Evolutionary conservation across 2,113 vertebrate species (phyloP), one percentile per base, ranked within the genome.

Genomic region (Oostethus manadensis): DNA sequence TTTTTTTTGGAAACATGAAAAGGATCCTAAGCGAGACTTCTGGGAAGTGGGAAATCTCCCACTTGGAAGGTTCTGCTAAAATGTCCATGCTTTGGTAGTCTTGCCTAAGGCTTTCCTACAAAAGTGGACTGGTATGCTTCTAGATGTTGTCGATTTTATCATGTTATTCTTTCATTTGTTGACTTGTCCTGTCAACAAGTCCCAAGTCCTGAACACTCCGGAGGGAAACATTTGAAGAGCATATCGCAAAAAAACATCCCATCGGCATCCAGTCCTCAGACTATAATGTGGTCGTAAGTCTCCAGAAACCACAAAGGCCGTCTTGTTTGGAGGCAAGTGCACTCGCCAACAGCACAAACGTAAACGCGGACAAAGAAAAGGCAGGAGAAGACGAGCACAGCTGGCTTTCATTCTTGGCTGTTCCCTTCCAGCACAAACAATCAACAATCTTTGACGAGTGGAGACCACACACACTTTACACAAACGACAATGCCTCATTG

Each of bases 401-500:
- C 70, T 79, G 80, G 61, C 48, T 63, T 76, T 66, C 49, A 77
- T 77, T 83, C 68, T 58, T 53, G 56, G 23, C 58, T 21, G 38
- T 50, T 61, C 43, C 66, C 45, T 57, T 68, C 63, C 65, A 72
- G 55, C 38, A 58, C 26, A 66, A 68, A 56, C 23, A 3, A 67
- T 64, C 53, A 62, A 56, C 11, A 13, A 4, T 13, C 13, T 14
- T 13, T 14, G 38, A 42, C 38, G 14, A 13, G 38, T 42, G 38
- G 38, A 42, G 38, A 42, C 38, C 38, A 42, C 38, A 42, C 38
- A 14, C 38, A 38, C 35, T 38, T 38, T 38, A 38, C 35, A 10
- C 3, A 38, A 8, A 14, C 13, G 11, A 42, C 38, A 42, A 42
- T 42, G 38, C 38, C 38, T 42, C 38, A 14, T 14, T 42, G 38